Conservation (phyloP, 2,797 vertebrate genomes). For the Tragelaphus oryx region DNA sequence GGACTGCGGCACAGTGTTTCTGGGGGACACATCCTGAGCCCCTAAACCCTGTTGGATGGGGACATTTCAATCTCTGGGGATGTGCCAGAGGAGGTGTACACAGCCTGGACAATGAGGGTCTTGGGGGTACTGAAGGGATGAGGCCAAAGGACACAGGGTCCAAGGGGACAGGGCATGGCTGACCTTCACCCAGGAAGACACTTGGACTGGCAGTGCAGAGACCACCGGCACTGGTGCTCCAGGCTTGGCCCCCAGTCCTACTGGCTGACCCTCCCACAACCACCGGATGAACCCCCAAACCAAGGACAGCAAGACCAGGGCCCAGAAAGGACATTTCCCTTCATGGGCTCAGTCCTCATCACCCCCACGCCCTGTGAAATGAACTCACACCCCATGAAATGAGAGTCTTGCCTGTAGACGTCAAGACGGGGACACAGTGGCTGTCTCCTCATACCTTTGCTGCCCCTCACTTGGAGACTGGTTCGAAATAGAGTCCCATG, state of each 20-base stretch:
- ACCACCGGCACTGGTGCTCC: background rate
- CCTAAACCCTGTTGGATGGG: background rate
- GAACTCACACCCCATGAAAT: background rate
- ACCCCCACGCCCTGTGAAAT: background rate
- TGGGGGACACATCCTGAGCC: background rate
- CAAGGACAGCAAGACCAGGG: too few relatives aligned
- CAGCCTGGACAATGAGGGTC: background rate
- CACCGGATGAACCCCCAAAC: background rate
- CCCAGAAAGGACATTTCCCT: background rate
- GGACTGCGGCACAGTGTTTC: background rate
- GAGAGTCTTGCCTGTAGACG: background rate
- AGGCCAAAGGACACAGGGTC: background rate
- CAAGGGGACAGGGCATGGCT: too few relatives aligned
- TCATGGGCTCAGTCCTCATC: background rate
- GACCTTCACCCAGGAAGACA: background rate
- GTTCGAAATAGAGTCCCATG: background rate
- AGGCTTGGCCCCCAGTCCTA: background rate
- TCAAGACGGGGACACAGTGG: accelerated
- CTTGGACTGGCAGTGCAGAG: background rate
- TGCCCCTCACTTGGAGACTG: background rate
- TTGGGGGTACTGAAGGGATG: background rate
- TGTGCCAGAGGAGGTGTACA: background rate
- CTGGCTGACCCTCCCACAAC: background rate
- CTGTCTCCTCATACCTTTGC: background rate
- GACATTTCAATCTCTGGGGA: background rate